Conservation (phyloP, 2,797 vertebrate species). For the Columba guinea region DNA sequence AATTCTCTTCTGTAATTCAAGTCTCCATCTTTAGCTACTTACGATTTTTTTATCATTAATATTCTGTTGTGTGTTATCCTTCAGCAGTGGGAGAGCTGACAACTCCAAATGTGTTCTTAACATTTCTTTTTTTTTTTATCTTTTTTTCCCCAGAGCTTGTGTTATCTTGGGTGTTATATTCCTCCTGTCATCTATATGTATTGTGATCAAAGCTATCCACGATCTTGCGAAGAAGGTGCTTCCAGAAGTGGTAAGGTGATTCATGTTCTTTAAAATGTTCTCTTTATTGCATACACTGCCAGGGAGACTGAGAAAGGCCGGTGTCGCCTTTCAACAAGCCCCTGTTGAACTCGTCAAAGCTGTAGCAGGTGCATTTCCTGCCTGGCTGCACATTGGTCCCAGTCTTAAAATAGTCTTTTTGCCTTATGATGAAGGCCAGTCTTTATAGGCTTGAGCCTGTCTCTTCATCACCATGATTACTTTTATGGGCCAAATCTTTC, state of each 20-base stretch:
- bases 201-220: slow-evolving; percentile 95
- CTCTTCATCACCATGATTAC: not conserved
- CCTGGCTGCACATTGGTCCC: not conserved
- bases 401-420: not conserved
- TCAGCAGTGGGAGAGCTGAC: not conserved
- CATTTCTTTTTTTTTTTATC: not conserved
- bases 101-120: not conserved
- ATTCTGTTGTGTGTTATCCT: not conserved
- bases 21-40: not conserved
- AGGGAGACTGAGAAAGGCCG: not conserved
- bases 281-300: not conserved
- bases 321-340: not conserved
- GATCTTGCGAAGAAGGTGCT: slow-evolving; percentile 89
- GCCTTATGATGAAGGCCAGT: not conserved
- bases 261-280: not conserved
- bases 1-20: not conserved
- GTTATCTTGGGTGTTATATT: slow-evolving; percentile 93
- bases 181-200: slow-evolving; percentile 92
- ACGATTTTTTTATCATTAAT: not conserved
- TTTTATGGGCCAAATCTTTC: not conserved
- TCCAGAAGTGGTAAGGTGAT: slow-evolving; percentile 93
- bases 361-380: not conserved
- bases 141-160: slow-evolving; percentile 84
- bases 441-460: not conserved
- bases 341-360: not conserved